A percentile compares a stretch with the other conserved stretches of the same genome.
Evolutionary conservation across 1,140 invertebrate species (phyloP).

Genomic region (Listronotus oregonensis): DNA sequence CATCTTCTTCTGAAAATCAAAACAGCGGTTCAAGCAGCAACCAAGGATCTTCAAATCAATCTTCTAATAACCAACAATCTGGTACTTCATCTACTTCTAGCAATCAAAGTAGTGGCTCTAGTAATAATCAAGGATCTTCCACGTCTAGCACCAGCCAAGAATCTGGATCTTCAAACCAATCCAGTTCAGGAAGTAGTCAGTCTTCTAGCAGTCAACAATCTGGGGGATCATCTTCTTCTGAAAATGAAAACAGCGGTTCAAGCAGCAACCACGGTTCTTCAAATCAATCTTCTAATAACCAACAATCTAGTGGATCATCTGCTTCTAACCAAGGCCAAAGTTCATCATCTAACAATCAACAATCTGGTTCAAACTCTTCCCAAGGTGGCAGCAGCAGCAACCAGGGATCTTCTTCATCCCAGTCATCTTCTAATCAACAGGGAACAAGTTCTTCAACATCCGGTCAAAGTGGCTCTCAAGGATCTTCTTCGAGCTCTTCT

Average conservation of each 20-base stretch:
- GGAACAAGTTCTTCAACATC: neutral
- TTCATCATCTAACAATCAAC: conserved; percentile 17
- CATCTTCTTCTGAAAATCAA: conserved; percentile 11
- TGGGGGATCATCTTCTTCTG: conserved; percentile 4
- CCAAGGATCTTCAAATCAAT: conserved; percentile 13
- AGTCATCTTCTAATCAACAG: neutral
- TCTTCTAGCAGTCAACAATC: conserved; percentile 4
- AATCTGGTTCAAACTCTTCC: conserved; percentile 21
- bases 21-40: neutral
- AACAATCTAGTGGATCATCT: neutral
- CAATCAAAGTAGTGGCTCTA: neutral
- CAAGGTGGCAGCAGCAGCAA: too few relatives aligned
- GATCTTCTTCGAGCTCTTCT: neutral
- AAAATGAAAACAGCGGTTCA: conserved; percentile 5
- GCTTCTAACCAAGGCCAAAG: conserved; percentile 25
- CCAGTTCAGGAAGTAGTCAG: conserved; percentile 8
- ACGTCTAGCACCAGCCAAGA: conserved; percentile 8
- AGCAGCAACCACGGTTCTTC: neutral
- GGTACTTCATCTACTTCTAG: neutral
- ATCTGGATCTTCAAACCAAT: neutral
- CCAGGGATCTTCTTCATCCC: conserved; percentile 13
- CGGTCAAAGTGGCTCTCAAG: neutral
- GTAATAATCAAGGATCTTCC: conserved; percentile 35
- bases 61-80: conserved; percentile 23
- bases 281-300: conserved; percentile 25